These are phyloP conservation scores for human (Homo sapiens) DNA, from an alignment of 2,113 vertebrate genomes.

Conservation along the genomic window GRCh38 chrX:133029501-133030000, in stretches of 20 bases:
- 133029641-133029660: background rate
- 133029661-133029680: background rate
- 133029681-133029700: background rate
- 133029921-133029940: background rate
- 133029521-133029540: slow-evolving; percentile 32
- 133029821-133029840: slow-evolving; percentile 81
- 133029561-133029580: slow-evolving; percentile 49
- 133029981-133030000: background rate
- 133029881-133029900: slow-evolving; percentile 20
- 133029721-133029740: slow-evolving; percentile 68
- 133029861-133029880: slow-evolving; percentile 65
- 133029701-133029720: slow-evolving; percentile 38
- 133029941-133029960: background rate
- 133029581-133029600: slow-evolving; percentile 57
- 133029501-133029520: slow-evolving; percentile 45
- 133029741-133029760: slow-evolving; percentile 70
- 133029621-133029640: slow-evolving; percentile 48
- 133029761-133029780: slow-evolving; percentile 74
- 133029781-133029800: slow-evolving; percentile 79
- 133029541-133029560: slow-evolving; percentile 42
- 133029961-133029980: slow-evolving; percentile 18
- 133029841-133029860: slow-evolving; percentile 79
- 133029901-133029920: background rate
- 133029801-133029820: slow-evolving; percentile 81
- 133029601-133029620: slow-evolving; percentile 65